phyloP scores from a whole-genome alignment of 2,888 invertebrate genomes.

The Stenodera caucasica region DNA sequence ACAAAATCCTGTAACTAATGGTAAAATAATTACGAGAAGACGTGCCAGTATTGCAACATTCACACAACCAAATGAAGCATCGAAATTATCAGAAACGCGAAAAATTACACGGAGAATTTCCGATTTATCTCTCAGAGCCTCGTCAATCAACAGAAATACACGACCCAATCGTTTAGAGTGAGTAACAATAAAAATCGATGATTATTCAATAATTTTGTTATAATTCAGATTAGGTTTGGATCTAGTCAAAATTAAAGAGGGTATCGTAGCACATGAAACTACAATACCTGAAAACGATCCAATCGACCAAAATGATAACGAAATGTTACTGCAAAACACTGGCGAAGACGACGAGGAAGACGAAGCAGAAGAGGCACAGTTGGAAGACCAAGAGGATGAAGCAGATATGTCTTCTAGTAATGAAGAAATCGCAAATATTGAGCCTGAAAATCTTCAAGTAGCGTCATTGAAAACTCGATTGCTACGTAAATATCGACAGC shows the following conservation, averaged over 20 bases:
- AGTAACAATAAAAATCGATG: slow-evolving; percentile 26
- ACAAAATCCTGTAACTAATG: slow-evolving; percentile 25
- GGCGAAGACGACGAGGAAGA: slow-evolving; percentile 21
- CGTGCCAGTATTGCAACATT: slow-evolving; percentile 62
- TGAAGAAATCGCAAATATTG: not conserved
- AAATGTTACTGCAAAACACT: slow-evolving; percentile 21
- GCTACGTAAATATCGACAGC: slow-evolving; percentile 28
- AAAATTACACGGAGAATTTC: slow-evolving; percentile 49
- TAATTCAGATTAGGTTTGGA: slow-evolving; percentile 50
- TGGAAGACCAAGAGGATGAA: slow-evolving; percentile 16
- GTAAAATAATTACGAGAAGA: slow-evolving; percentile 52
- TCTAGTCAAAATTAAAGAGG: slow-evolving; percentile 53
- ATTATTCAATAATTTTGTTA: not conserved
- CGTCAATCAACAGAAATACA: slow-evolving; percentile 44
- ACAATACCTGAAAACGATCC: slow-evolving; percentile 9
- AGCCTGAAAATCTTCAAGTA: slow-evolving; percentile 11
- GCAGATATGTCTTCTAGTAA: not conserved
- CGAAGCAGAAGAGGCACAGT: slow-evolving; percentile 22
- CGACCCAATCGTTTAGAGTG: slow-evolving; percentile 56
- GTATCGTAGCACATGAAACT: slow-evolving; percentile 34
- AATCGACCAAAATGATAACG: slow-evolving; percentile 12
- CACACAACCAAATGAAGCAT: slow-evolving; percentile 48
- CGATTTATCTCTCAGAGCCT: slow-evolving; percentile 46
- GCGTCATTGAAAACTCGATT: slow-evolving; percentile 37
- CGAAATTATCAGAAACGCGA: slow-evolving; percentile 25